Evolutionary conservation across 2,888 invertebrate genomes (phyloP), one percentile per base, ranked within the genome.

Genomic region (Malachius bipustulatus): DNA sequence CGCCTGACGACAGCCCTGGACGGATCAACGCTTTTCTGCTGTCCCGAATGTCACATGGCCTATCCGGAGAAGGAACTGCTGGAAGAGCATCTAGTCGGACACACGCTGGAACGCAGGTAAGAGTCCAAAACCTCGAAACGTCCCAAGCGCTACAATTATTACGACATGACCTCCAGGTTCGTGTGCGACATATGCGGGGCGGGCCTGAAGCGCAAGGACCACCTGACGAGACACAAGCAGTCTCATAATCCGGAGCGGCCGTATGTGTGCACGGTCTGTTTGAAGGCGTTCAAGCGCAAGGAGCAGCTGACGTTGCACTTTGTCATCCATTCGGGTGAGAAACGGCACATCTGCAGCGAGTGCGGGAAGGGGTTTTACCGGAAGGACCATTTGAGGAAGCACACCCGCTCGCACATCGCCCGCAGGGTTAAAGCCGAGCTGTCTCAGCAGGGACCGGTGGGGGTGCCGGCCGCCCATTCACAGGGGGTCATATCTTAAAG

Each of bases 121-220:
- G n/a, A 54, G n/a, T n/a, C n/a, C n/a, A n/a, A n/a, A n/a, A n/a
- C n/a, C n/a, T n/a, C n/a, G n/a, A n/a, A n/a, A n/a, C n/a, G n/a
- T n/a, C n/a, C n/a, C n/a, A n/a, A n/a, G n/a, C n/a, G n/a, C n/a
- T n/a, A n/a, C n/a, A n/a, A n/a, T n/a, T n/a, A n/a, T n/a, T n/a
- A n/a, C n/a, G n/a, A n/a, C n/a, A n/a, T n/a, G n/a, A n/a, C n/a
- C n/a, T n/a, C n/a, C n/a, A n/a, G n/a, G 16, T 88, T 85, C 51
- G 82, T 87, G 40, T 88, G 88, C 60, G 87, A 88, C 62, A 85
- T 88, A 36, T 88, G 88, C 57, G 87, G 87, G 46, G 87, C 87
- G 14, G 87, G 87, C 0, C 61, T 88, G 6, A 88, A 88, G 56
- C 75, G 87, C 38, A 88, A 87, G 56, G 87, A 87, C 64, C 87